phyloP scores from a whole-genome alignment of 2,888 invertebrate species.

The Leptarthrus brevirostris region DNA sequence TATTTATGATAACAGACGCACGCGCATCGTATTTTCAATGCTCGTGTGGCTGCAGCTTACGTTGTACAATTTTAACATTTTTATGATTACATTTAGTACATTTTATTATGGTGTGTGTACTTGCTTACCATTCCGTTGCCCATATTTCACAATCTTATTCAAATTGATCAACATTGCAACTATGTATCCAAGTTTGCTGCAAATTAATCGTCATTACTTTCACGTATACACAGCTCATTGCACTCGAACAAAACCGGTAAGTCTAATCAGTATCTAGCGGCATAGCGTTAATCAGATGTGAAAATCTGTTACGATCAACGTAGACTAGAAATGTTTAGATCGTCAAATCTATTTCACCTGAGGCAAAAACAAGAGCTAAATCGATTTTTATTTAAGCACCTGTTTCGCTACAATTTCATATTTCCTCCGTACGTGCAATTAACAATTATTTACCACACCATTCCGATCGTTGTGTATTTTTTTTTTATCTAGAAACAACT shows the following conservation, averaged over 20 bases:
- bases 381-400: neutral
- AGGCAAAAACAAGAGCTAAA: neutral
- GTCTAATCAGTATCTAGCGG: neutral
- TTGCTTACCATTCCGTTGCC: no score
- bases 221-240: neutral
- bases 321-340: neutral
- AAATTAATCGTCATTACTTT: neutral
- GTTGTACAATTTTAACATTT: no score
- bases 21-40: no score
- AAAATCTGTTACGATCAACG: neutral
- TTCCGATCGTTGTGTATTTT: no score
- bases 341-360: neutral
- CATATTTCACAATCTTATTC: neutral
- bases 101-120: no score
- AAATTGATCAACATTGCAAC: neutral
- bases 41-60: no score
- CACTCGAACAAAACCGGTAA: conserved; percentile 7
- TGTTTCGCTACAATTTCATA: neutral
- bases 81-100: no score
- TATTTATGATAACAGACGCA: no score
- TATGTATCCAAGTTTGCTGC: neutral
- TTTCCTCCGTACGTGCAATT: no score
- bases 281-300: neutral
- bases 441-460: no score
- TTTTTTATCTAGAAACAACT: neutral